Base-by-base conservation (phyloP, 2,797 vertebrate genomes). In the Lophotriccus pileatus region DNA sequence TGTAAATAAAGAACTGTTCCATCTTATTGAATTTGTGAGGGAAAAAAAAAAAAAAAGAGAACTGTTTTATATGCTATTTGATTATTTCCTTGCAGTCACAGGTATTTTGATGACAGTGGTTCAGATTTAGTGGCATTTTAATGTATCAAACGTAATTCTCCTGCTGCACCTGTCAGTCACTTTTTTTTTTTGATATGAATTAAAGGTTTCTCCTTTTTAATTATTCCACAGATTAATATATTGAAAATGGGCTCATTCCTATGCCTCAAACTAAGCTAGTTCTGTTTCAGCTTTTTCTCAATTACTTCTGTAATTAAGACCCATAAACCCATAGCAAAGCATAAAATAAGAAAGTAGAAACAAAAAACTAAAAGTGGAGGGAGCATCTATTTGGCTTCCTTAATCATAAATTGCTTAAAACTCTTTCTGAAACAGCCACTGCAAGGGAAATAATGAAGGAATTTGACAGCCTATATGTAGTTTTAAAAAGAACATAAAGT, bases 231-330 rank as follows among this genome's bases (percentile, higher is more conserved):
- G 72, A 90, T 95, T 94, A 94, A 95, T 93, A 91, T 68, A 68
- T 89, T 89, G 85, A 56, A 96, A 95, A 97, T 47, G 49, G 75
- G 30, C 60, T 95, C 37, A 74, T 89, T 90, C 82, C 87, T 77
- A 5, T 94, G 69, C 53, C 37, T 94, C 49, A 89, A 75, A 95
- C 94, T 90, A 90, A 94, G 64, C 47, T 91, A 60, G 69, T 74
- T 94, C 76, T 88, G 44, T 93, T 95, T 83, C 68, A 80, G 23
- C 43, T 84, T 88, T 92, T 95, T 76, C 63, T 94, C 67, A 93
- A 92, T 95, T 95, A 88, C 49, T 93, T 14, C 81, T 89, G 53
- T 94, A 94, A 97, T 94, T 97, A 95, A 96, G 80, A 85, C 70
- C 49, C 63, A 64, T 92, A 96, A 95, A 90, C 64, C 68, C 73